Evolutionary conservation across 1,140 invertebrate genomes (phyloP).

Genomic region (Drosophila subobscura): DNA sequence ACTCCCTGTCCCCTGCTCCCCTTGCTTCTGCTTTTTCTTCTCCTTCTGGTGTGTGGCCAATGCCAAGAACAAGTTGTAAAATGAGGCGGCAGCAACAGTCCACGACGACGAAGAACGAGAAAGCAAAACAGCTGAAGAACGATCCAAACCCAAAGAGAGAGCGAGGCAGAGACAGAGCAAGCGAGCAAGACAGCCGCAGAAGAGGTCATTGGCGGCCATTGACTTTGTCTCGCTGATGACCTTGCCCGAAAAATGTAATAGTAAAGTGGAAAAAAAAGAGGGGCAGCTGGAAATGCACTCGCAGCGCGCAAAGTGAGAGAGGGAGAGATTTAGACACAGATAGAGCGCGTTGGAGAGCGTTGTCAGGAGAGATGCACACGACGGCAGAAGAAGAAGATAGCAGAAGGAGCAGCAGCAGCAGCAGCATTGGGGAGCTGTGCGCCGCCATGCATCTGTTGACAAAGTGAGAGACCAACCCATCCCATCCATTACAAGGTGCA

Average conservation of each 20-base stretch:
- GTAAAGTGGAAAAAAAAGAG: constrained; percentile 43
- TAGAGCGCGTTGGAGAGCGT: too few relatives aligned
- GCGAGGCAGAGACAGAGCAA: constrained; percentile 30
- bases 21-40: constrained; percentile 5
- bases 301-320: constrained; percentile 18
- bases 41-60: constrained; percentile 32
- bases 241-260: constrained; percentile 83
- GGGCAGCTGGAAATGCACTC: constrained; percentile 57
- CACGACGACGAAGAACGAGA: constrained; percentile 20
- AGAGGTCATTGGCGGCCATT: constrained; percentile 83
- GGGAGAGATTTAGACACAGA: not conserved
- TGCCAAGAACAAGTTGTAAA: constrained; percentile 80
- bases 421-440: constrained; percentile 43
- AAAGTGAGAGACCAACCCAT: constrained; percentile 19
- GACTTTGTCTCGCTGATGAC: constrained; percentile 83
- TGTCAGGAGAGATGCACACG: constrained; percentile 3
- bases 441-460: constrained; percentile 64
- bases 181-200: constrained; percentile 16
- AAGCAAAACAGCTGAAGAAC: constrained; percentile 31
- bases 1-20: not conserved
- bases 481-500: not conserved
- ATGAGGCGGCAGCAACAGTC: constrained; percentile 56
- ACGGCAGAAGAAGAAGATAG: not conserved
- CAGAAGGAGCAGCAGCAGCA: constrained; percentile 1
- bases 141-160: constrained; percentile 16